Evolutionary conservation across 2,113 vertebrate species (phyloP).

Genomic region (Rhinolophus sinicus): DNA sequence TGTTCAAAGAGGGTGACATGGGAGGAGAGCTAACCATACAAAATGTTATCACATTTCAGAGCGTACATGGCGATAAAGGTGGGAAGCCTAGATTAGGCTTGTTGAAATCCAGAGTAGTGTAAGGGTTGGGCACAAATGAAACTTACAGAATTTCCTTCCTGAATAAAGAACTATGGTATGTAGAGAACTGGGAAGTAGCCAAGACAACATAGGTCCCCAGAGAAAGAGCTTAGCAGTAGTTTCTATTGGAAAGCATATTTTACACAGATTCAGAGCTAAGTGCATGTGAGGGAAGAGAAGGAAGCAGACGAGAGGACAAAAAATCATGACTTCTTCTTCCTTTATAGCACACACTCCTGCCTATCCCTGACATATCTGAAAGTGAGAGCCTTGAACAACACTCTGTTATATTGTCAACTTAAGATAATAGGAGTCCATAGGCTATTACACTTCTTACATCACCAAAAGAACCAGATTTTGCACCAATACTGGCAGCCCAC

Average conservation of each 20-base stretch:
- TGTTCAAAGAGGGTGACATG: background rate
- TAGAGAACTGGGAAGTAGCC: background rate
- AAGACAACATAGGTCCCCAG: background rate
- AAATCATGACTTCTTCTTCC: background rate
- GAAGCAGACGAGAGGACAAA: background rate
- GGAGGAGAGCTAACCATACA: background rate
- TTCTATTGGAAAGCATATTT: background rate
- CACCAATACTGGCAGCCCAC: background rate
- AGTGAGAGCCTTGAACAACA: background rate
- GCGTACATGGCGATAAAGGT: fast-evolving
- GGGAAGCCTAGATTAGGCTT: background rate
- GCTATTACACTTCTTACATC: background rate
- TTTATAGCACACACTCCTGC: background rate
- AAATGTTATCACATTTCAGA: background rate
- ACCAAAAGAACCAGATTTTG: constrained; percentile 6
- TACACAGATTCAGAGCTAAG: background rate
- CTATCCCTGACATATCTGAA: background rate
- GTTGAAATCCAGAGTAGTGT: constrained; percentile 13
- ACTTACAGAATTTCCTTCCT: background rate
- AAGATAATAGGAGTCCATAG: background rate
- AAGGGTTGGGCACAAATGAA: background rate
- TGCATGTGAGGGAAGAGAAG: background rate
- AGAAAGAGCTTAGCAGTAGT: background rate
- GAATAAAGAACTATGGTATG: background rate
- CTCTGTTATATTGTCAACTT: background rate